A percentile compares a stretch with the other conserved stretches of the same genome.
Evolutionary conservation across 2,888 invertebrate species (phyloP).

Genomic region (Erpobdella octoculata): DNA sequence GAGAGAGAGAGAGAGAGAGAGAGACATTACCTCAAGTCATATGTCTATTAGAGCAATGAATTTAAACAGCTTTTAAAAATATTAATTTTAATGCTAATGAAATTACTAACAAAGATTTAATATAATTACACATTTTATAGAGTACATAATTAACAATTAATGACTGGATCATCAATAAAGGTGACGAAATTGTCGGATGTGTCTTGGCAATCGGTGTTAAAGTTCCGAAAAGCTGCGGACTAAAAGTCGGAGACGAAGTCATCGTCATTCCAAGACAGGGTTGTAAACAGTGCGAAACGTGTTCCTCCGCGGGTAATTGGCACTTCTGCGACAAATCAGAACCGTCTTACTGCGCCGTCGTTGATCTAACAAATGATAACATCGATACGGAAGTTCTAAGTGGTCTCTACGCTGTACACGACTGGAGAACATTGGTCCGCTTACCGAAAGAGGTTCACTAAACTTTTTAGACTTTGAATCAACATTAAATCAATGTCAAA

Average conservation of each 20-base stretch:
- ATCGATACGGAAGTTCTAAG: slow-evolving; percentile 20
- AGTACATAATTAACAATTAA: background rate
- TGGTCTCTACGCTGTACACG: slow-evolving; percentile 29
- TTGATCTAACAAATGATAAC: slow-evolving; percentile 19
- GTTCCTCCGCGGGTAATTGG: slow-evolving; percentile 22
- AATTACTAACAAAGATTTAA: no score
- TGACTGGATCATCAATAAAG: background rate
- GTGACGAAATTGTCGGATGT: slow-evolving; percentile 34
- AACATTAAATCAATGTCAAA: background rate
- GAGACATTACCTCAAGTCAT: no score
- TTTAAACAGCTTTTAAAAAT: no score
- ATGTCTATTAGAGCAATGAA: no score
- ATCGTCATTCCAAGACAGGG: slow-evolving; percentile 34
- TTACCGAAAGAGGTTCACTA: slow-evolving; percentile 25
- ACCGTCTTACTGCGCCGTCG: background rate
- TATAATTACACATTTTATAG: background rate
- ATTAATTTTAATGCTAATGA: no score
- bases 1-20: no score
- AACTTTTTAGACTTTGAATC: background rate
- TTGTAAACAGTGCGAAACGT: slow-evolving; percentile 33
- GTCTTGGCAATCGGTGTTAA: slow-evolving; percentile 28
- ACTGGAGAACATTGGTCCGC: slow-evolving; percentile 26
- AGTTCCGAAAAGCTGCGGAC: slow-evolving; percentile 27
- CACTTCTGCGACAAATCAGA: slow-evolving; percentile 32
- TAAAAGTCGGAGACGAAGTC: slow-evolving; percentile 31